Conservation (phyloP, 2,888 invertebrate genomes). For the Opisthograptis luteolata region DNA sequence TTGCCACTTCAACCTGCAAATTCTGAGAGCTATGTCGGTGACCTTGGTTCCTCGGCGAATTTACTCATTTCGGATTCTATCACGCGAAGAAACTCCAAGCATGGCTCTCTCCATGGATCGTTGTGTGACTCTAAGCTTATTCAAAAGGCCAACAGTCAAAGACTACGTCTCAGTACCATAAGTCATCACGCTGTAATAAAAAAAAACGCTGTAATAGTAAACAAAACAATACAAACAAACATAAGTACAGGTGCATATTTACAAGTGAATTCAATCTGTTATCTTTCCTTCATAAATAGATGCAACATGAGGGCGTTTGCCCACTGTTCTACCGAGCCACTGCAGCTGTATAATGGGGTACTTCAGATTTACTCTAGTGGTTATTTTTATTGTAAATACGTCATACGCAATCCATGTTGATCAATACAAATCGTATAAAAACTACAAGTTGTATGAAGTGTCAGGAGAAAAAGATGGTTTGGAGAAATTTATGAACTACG, state of each 20-base stretch:
- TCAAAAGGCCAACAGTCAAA: no score
- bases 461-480: conserved; percentile 21
- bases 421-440: conserved; percentile 17
- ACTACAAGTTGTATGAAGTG: conserved; percentile 23
- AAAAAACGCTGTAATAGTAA: no score
- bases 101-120: no score
- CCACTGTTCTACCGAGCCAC: conserved; percentile 1
- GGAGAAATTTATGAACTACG: conserved; percentile 11
- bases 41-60: no score
- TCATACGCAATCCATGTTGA: neutral
- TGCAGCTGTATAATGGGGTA: conserved; percentile 2
- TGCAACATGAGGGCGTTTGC: conserved; percentile 3
- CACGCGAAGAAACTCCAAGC: no score
- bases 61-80: no score
- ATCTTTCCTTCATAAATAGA: conserved; percentile 21
- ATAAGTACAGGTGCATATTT: no score
- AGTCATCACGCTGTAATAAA: no score
- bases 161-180: no score
- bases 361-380: conserved; percentile 1
- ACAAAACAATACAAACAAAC: neutral
- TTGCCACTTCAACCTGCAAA: no score
- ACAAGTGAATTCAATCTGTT: neutral
- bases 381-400: conserved; percentile 5
- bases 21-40: no score
- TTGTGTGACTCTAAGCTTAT: no score